Percentiles rank a stretch among this genome's conserved stretches.
Evolutionary conservation across 2,797 vertebrate genomes (phyloP).

Genomic region (Glyptemys insculpta): DNA sequence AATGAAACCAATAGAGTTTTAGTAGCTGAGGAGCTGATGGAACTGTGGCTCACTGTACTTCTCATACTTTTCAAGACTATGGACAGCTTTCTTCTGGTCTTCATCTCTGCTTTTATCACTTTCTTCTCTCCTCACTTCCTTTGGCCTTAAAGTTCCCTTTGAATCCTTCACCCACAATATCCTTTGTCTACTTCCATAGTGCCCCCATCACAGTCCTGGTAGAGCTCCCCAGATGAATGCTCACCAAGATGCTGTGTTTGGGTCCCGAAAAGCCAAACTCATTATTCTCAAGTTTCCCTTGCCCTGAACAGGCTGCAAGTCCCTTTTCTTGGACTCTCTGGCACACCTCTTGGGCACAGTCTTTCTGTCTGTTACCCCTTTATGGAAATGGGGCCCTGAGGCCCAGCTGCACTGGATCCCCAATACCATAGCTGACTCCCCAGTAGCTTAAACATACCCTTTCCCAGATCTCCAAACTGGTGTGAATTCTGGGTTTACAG

Average conservation of each 20-base stretch:
- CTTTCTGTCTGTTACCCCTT: neutral
- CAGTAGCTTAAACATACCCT: neutral
- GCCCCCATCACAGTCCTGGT: neutral
- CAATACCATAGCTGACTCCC: neutral
- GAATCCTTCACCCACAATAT: neutral
- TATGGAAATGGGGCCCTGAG: neutral
- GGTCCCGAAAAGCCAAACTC: neutral
- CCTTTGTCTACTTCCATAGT: neutral
- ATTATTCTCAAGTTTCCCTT: neutral
- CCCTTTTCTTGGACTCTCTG: neutral
- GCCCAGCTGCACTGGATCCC: neutral
- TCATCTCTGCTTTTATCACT: neutral
- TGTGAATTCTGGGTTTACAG: neutral
- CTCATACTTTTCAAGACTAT: neutral
- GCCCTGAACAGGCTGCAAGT: neutral
- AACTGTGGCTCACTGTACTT: neutral
- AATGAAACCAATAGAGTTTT: neutral
- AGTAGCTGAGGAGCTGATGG: neutral
- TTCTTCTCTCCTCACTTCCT: neutral
- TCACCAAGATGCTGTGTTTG: neutral
- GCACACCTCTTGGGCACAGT: neutral
- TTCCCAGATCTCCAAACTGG: neutral
- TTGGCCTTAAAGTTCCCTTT: neutral
- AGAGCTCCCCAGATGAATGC: too few species aligned
- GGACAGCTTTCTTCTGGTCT: accelerated